phyloP scores from a whole-genome alignment of 1,140 invertebrate genomes.

The Heliconius hermathena region DNA sequence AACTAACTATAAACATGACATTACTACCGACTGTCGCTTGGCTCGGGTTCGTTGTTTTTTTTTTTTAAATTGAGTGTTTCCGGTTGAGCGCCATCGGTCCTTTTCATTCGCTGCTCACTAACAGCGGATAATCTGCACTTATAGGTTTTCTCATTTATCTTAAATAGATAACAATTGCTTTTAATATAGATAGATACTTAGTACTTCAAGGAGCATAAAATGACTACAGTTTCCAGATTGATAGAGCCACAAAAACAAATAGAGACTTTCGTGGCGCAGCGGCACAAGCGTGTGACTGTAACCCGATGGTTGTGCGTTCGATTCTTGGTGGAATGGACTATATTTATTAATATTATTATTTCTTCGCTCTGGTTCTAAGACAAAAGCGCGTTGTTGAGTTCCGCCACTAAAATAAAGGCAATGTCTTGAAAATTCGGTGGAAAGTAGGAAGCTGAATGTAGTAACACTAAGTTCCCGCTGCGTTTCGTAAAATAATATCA shows the following conservation, averaged over 20 bases:
- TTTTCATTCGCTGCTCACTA: slow-evolving; percentile 7
- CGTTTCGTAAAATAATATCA: too few relatives aligned
- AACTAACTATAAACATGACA: neutral
- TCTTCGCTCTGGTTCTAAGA: too few relatives aligned
- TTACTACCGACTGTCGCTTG: neutral
- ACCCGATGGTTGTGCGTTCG: too few relatives aligned
- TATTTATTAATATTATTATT: too few relatives aligned
- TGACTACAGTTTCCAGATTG: neutral
- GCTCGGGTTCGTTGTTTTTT: neutral
- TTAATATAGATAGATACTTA: neutral
- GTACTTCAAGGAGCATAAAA: neutral
- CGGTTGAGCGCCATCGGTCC: neutral
- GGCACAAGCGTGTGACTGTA: too few relatives aligned
- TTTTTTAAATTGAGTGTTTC: slow-evolving; percentile 9
- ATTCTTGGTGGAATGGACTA: too few relatives aligned
- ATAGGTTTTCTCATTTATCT: neutral
- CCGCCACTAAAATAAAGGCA: too few relatives aligned
- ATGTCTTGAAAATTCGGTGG: too few relatives aligned
- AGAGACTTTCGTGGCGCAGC: neutral
- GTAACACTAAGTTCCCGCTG: too few relatives aligned
- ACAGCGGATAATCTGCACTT: slow-evolving; percentile 3
- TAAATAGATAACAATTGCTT: neutral
- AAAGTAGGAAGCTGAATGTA: too few relatives aligned
- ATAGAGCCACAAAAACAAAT: neutral
- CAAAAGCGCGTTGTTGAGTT: too few relatives aligned